These are phyloP conservation scores for Eunapius fragilis DNA, from an alignment of 37 sponge, comb jelly and placozoan species.

Conservation along the genomic window DNA sequence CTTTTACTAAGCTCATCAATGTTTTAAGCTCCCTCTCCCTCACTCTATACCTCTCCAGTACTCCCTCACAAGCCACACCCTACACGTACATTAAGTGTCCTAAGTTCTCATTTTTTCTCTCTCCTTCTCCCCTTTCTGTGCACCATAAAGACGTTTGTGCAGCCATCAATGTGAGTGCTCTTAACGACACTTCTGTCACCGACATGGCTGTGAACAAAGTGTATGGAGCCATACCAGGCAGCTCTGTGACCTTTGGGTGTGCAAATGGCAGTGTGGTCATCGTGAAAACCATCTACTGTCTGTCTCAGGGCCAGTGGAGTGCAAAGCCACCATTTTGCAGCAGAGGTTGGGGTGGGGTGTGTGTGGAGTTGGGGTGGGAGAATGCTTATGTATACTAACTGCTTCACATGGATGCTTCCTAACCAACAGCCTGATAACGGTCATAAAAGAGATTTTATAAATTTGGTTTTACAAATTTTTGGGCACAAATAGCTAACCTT, in stretches of 20 bases:
- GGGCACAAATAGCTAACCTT: no score
- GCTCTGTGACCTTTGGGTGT: not conserved
- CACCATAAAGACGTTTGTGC: not conserved
- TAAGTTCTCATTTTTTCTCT: not conserved
- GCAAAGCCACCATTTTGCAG: not conserved
- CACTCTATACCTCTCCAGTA: not conserved
- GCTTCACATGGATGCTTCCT: not conserved
- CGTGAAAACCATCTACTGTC: not conserved
- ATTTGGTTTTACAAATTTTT: no score
- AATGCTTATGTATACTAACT: not conserved
- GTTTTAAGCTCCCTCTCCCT: not conserved
- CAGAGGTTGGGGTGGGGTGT: not conserved
- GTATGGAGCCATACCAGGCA: not conserved
- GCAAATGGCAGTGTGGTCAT: not conserved
- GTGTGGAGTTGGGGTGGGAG: not conserved
- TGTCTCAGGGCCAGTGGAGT: not conserved
- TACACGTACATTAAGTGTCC: not conserved
- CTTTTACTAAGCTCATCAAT: no score
- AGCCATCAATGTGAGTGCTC: not conserved
- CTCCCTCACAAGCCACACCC: not conserved
- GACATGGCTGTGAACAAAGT: not conserved
- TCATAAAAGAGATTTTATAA: no score
- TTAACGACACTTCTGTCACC: not conserved
- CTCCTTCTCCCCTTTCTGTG: not conserved
- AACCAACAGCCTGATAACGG: not conserved